A percentile compares a stretch with the other conserved stretches of the same genome.
Conservation (phyloP, 1,140 invertebrate genomes). For the Berghia stephanieae region DNA sequence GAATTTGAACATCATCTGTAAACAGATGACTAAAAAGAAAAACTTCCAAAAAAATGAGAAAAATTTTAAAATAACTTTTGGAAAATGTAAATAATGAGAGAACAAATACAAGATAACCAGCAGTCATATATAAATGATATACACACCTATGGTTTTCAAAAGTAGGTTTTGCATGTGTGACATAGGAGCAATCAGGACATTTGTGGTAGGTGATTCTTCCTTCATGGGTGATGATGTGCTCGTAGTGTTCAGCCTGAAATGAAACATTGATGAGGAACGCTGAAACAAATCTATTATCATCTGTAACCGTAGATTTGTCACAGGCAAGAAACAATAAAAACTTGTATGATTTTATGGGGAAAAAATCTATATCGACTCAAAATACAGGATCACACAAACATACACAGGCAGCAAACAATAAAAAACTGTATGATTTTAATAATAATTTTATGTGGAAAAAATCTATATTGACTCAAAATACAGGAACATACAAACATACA, state of each 20-base stretch:
- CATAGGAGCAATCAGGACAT: conserved; percentile 91
- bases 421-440: too few relatives aligned
- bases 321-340: conserved; percentile 56
- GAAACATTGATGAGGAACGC: conserved; percentile 66
- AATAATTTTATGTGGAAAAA: too few relatives aligned
- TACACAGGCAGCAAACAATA: too few relatives aligned
- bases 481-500: too few relatives aligned
- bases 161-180: conserved; percentile 92
- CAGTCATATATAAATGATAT: background rate
- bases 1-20: too few relatives aligned
- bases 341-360: conserved; percentile 38
- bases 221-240: conserved; percentile 89
- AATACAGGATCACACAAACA: too few relatives aligned
- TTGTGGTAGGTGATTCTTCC: conserved; percentile 88
- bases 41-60: too few relatives aligned
- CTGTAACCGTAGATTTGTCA: conserved; percentile 44
- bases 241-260: conserved; percentile 87
- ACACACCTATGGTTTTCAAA: conserved; percentile 83
- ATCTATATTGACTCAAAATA: too few relatives aligned
- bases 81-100: background rate
- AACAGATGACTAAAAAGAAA: too few relatives aligned
- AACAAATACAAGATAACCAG: background rate
- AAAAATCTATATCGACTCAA: too few relatives aligned
- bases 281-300: conserved; percentile 68
- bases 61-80: background rate